Percentiles rank a stretch among this genome's conserved stretches.
Conservation (phyloP, 1,140 invertebrate species). For the Neodiprion virginianus region DNA sequence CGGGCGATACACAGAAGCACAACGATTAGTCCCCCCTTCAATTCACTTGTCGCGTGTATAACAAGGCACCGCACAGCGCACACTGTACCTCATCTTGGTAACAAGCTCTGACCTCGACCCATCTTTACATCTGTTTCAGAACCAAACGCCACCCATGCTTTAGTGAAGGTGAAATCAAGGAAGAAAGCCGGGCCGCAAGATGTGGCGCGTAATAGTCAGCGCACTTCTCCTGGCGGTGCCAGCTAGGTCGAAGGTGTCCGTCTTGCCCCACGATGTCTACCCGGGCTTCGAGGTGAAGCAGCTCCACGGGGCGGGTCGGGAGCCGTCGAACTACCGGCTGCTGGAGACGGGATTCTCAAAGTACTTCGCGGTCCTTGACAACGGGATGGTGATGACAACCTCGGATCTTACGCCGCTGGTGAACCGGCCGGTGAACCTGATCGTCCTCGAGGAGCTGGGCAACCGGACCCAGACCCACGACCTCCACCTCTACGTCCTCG, state of each 20-base stretch:
- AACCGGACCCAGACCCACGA: constrained; percentile 82
- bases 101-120: neutral
- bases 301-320: constrained; percentile 59
- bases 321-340: constrained; percentile 69
- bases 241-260: constrained; percentile 54
- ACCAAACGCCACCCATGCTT: constrained; percentile 39
- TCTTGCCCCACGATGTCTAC: constrained; percentile 82
- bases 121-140: constrained; percentile 21
- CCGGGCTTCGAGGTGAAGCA: constrained; percentile 85
- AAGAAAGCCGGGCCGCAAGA: constrained; percentile 33
- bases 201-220: constrained; percentile 34
- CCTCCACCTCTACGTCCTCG: constrained; percentile 81
- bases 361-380: constrained; percentile 86
- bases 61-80: too few species aligned
- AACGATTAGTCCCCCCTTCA: too few species aligned
- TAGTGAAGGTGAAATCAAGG: constrained; percentile 35
- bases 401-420: constrained; percentile 81
- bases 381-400: constrained; percentile 90
- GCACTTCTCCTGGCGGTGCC: constrained; percentile 31
- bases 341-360: constrained; percentile 80
- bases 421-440: constrained; percentile 78
- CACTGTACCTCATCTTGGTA: neutral
- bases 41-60: too few species aligned
- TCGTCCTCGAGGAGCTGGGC: constrained; percentile 80
- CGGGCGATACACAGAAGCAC: too few species aligned